Evolutionary conservation across 2,797 vertebrate species (phyloP), one percentile per base, ranked within the genome.

Genomic region (Syngnathus rostellatus): DNA sequence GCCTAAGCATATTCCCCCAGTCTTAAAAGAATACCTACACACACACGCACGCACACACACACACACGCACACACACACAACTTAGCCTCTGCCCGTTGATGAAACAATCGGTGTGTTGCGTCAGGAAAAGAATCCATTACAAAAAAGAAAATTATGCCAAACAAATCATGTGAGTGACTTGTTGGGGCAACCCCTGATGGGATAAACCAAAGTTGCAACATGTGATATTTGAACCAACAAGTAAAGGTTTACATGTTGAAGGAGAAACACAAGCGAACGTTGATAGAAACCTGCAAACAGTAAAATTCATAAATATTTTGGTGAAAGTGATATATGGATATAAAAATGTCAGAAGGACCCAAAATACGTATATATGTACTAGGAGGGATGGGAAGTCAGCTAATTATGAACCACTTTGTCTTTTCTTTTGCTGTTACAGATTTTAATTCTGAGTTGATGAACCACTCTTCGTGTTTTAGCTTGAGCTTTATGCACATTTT

Each of bases 11-110:
- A 90, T 90, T 89, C 83, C 77, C 81, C 79, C 83, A 83, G 85
- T 85, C 80, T 87, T 86, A 82, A 80, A 82, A 80, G 85, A 85
- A 90, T 90, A 88, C 83, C 88, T 88, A 83, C 69, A 87, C 86
- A 85, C 72, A 80, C 70, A 58, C 64, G 46, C 60, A 43, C 65
- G 70, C 53, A 67, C 19, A 60, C 19, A 70, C 74, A 66, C 58
- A 69, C 68, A 38, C 71, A 67, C 62, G 55, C 63, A 66, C 38
- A 38, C 10, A 40, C 39, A 31, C 19, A 43, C 31, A 55, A 37
- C 31, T 25, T 7, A 38, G 31, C 55, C 14, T 7, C 2, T 58
- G 55, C 31, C 25, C 5, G 55, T 38, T 58, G 7, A 53, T 31
- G 31, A 53, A 53, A 53, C 21, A 53, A 53, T 9, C 3, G n/a